phyloP scores from a whole-genome alignment of 35 echinoderm and acorn worm genomes.

The Hemicentrotus pulcherrimus region DNA sequence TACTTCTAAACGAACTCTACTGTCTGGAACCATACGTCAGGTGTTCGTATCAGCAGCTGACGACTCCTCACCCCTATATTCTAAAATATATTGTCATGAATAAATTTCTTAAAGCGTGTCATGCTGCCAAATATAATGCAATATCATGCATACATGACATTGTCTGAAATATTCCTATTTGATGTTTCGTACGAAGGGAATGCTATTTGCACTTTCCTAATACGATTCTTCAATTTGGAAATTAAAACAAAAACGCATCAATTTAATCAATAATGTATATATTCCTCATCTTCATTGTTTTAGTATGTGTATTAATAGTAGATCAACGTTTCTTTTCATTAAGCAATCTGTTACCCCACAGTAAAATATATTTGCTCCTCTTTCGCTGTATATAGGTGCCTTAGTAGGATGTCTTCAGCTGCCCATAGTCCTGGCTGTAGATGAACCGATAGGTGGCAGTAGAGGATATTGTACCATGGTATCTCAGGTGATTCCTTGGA shows the following conservation, averaged over 20 bases:
- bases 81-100: neutral
- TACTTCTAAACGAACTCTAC: neutral
- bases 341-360: neutral
- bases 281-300: too few relatives aligned
- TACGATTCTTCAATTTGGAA: too few relatives aligned
- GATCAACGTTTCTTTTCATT: neutral
- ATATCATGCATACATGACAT: neutral
- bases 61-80: neutral
- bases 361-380: neutral
- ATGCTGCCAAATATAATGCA: neutral
- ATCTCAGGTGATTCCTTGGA: constrained; percentile 58
- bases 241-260: too few relatives aligned
- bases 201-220: neutral
- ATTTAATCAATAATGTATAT: too few relatives aligned
- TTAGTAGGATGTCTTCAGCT: constrained; percentile 80
- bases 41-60: neutral
- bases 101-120: neutral
- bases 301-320: too few relatives aligned
- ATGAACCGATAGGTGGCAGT: constrained; percentile 86
- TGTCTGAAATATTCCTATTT: neutral
- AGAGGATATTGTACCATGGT: constrained; percentile 91
- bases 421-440: constrained; percentile 78
- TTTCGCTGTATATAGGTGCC: constrained; percentile 51
- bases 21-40: neutral
- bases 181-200: neutral